phyloP scores from a whole-genome alignment of 2,888 invertebrate genomes.

The Ryuthela nishihirai region DNA sequence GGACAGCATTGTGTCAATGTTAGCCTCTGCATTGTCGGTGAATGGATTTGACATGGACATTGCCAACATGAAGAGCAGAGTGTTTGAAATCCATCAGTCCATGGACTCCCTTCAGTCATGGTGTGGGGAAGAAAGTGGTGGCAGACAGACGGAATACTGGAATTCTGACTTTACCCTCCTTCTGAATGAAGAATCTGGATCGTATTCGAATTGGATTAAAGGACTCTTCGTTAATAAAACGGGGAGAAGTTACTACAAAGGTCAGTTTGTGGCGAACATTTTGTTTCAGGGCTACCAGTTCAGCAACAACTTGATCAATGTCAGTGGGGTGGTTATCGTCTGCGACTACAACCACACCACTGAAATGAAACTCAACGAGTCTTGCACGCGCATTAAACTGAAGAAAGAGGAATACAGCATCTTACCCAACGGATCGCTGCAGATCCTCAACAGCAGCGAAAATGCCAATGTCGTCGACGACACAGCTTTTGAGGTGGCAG shows the following conservation, averaged over 20 bases:
- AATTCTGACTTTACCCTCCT: slow-evolving; percentile 36
- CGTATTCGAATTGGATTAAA: slow-evolving; percentile 8
- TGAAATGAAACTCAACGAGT: slow-evolving; percentile 19
- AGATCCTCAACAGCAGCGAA: slow-evolving; percentile 1
- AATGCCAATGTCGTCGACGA: slow-evolving; percentile 1
- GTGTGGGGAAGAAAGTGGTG: slow-evolving; percentile 11
- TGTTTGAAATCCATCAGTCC: slow-evolving; percentile 30
- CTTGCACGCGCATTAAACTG: slow-evolving; percentile 36
- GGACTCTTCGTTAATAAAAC: slow-evolving; percentile 41
- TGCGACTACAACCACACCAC: slow-evolving; percentile 41
- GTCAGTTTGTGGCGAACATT: slow-evolving; percentile 43
- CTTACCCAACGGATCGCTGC: slow-evolving; percentile 10
- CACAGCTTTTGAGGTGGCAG: slow-evolving; percentile 24
- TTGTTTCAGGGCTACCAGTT: slow-evolving; percentile 40
- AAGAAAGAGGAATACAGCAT: slow-evolving; percentile 33
- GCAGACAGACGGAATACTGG: slow-evolving; percentile 23
- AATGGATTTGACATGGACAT: slow-evolving; percentile 33
- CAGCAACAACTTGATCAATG: slow-evolving; percentile 28
- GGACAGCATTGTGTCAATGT: slow-evolving; percentile 21
- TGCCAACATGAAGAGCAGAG: slow-evolving; percentile 15
- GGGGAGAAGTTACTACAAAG: slow-evolving; percentile 40
- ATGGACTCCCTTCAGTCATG: slow-evolving; percentile 13
- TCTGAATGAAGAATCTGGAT: slow-evolving; percentile 16
- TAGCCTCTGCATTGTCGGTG: slow-evolving; percentile 25
- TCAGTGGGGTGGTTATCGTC: slow-evolving; percentile 41